These are phyloP conservation scores for Apamea sordens DNA, from an alignment of 2,888 invertebrate genomes.

Conservation along the genomic window DNA sequence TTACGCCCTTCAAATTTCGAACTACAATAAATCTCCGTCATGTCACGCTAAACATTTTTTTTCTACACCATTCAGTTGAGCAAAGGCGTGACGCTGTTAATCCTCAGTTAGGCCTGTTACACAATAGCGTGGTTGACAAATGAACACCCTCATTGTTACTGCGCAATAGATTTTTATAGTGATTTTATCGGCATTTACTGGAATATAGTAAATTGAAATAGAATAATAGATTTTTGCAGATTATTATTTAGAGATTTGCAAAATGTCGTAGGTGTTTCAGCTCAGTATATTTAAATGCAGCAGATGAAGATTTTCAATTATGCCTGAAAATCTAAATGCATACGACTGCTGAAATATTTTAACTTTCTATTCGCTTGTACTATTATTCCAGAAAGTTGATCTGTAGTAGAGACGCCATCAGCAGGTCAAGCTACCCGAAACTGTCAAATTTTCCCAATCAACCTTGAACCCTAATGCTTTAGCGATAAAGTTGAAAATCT, in stretches of 20 bases:
- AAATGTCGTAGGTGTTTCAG: background rate
- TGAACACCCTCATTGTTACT: constrained; percentile 66
- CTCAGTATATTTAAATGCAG: background rate
- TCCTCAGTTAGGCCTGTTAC: constrained; percentile 81
- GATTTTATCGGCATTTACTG: constrained; percentile 55
- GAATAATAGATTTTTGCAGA: constrained; percentile 8
- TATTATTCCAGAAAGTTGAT: background rate
- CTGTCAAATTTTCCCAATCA: too few relatives aligned
- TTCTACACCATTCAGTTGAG: constrained; percentile 57
- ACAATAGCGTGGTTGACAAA: constrained; percentile 67
- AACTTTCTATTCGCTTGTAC: background rate
- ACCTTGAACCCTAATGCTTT: too few relatives aligned
- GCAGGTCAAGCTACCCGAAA: too few relatives aligned
- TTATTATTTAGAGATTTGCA: constrained; percentile 17
- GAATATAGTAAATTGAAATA: constrained; percentile 42
- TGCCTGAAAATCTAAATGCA: background rate
- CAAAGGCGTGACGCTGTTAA: constrained; percentile 83
- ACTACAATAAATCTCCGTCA: constrained; percentile 27
- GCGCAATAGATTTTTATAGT: constrained; percentile 53
- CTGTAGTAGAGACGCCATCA: background rate
- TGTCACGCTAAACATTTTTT: constrained; percentile 52
- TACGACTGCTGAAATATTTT: background rate
- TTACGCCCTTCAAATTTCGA: constrained; percentile 39
- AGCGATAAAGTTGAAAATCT: too few relatives aligned
- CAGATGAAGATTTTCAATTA: background rate